phyloP scores from a whole-genome alignment of 64 coral and sea anemone species.

The Platygyra sinensis region DNA sequence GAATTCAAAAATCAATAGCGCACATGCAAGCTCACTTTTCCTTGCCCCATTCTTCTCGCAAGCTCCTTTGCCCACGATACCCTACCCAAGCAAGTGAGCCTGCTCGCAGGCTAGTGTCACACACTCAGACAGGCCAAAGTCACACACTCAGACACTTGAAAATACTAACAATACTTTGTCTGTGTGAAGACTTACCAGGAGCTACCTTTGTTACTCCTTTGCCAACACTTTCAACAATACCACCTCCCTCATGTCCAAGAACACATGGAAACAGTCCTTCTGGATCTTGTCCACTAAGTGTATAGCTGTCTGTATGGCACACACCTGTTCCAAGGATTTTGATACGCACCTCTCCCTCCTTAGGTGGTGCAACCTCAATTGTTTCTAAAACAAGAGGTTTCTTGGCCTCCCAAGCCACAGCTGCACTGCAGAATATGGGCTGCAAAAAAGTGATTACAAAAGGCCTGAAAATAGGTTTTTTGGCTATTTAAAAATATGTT shows the following conservation, averaged over 20 bases:
- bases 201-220: slow-evolving; percentile 84
- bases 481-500: background rate
- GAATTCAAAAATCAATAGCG: too few species aligned
- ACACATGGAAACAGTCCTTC: slow-evolving; percentile 78
- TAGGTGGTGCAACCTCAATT: slow-evolving; percentile 83
- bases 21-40: too few species aligned
- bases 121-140: too few species aligned
- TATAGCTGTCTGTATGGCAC: slow-evolving; percentile 84
- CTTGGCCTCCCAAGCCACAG: slow-evolving; percentile 81
- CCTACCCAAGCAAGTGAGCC: too few species aligned
- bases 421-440: slow-evolving; percentile 82
- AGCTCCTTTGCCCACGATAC: too few species aligned
- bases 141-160: too few species aligned
- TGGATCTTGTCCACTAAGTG: slow-evolving; percentile 60
- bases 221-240: slow-evolving; percentile 94
- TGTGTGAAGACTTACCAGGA: slow-evolving; percentile 59
- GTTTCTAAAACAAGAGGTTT: slow-evolving; percentile 87
- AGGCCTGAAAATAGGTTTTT: background rate
- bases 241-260: slow-evolving; percentile 91
- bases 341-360: slow-evolving; percentile 79
- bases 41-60: too few species aligned
- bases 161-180: too few species aligned
- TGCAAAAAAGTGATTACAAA: slow-evolving; percentile 2
- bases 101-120: too few species aligned
- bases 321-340: slow-evolving; percentile 90